Evolutionary conservation across 2,888 invertebrate species (phyloP).

Genomic region (Erebia aethiops): DNA sequence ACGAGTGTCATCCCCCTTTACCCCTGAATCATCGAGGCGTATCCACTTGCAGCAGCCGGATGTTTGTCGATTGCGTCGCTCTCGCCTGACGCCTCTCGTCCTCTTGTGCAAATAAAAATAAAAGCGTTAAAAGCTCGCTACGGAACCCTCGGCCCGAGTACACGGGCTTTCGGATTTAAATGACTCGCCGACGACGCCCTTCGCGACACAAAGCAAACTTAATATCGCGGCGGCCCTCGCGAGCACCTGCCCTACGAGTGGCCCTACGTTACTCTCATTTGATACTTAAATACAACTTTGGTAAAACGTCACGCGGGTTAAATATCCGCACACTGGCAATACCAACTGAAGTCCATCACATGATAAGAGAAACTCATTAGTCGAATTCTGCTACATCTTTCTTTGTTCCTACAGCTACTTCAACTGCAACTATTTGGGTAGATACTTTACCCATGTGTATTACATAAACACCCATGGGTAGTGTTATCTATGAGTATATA

Average conservation of each 20-base stretch:
- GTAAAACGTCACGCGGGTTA: no score
- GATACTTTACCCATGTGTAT: no score
- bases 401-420: no score
- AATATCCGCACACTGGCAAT: background rate
- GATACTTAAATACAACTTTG: background rate
- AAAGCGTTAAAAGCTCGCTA: slow-evolving; percentile 41
- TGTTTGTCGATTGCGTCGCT: slow-evolving; percentile 8
- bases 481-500: no score
- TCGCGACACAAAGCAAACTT: slow-evolving; percentile 61
- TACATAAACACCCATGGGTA: no score
- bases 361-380: no score
- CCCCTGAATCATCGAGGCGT: background rate
- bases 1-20: background rate
- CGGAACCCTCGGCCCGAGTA: background rate
- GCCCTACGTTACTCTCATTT: background rate
- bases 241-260: background rate
- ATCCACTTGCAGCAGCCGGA: background rate
- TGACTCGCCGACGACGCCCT: slow-evolving; percentile 45
- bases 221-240: slow-evolving; percentile 47
- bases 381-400: no score
- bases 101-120: slow-evolving; percentile 51
- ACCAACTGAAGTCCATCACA: background rate
- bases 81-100: slow-evolving; percentile 20
- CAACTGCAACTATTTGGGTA: no score
- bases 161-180: slow-evolving; percentile 57